A percentile compares a stretch with the other conserved stretches of the same genome.
These are phyloP conservation scores for Sphenopsis melanotis DNA, from an alignment of 2,797 vertebrate species.

Conservation along the genomic window DNA sequence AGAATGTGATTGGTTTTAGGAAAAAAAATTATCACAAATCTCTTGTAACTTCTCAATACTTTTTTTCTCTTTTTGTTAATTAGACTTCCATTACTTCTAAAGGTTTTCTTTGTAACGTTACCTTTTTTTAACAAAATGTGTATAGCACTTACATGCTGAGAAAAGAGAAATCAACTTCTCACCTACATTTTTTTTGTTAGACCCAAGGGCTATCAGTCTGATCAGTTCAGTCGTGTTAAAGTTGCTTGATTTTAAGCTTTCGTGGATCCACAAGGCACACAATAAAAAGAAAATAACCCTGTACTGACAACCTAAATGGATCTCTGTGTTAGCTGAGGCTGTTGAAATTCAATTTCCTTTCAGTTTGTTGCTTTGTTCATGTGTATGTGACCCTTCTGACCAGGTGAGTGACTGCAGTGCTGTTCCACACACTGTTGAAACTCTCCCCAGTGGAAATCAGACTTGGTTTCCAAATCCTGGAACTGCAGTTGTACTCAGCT, in stretches of 20 bases:
- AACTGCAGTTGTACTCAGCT: not conserved
- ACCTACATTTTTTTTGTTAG: not conserved
- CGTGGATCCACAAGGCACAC: not conserved
- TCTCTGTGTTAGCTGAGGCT: not conserved
- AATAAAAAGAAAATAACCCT: not conserved
- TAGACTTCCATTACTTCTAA: not conserved
- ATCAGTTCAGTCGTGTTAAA: not conserved
- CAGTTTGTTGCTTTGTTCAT: not conserved
- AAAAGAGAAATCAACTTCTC: not conserved
- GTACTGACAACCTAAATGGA: not conserved
- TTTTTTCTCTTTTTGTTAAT: not conserved
- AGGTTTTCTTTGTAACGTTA: not conserved
- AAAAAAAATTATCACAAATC: not conserved
- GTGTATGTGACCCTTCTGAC: not conserved
- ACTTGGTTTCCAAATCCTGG: not conserved
- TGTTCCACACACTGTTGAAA: not conserved
- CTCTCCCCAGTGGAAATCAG: not conserved
- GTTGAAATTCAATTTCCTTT: not conserved
- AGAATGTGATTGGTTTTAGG: not conserved
- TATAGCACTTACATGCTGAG: not conserved
- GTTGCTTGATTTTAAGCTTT: not conserved
- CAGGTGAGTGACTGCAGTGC: not conserved
- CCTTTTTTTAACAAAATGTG: not conserved
- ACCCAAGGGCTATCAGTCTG: not conserved
- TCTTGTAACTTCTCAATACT: accelerated